A percentile compares a stretch with the other conserved stretches of the same genome.
Conservation (phyloP, 2,888 invertebrate species). For the Pyralis farinalis region DNA sequence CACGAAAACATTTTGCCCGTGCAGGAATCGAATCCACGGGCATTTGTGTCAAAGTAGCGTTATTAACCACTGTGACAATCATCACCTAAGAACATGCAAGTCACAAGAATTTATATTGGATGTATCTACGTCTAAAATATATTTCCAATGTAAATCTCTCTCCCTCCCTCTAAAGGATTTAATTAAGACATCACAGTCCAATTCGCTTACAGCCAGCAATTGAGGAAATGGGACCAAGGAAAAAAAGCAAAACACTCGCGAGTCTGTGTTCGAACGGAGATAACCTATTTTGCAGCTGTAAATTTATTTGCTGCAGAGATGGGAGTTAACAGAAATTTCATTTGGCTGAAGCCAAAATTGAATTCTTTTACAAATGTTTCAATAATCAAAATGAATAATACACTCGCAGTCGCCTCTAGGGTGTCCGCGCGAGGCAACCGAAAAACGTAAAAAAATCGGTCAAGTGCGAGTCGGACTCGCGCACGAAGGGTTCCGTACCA, state of each 20-base stretch:
- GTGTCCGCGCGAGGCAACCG: slow-evolving; percentile 27
- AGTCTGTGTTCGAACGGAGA: slow-evolving; percentile 14
- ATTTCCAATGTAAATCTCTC: no score
- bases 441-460: slow-evolving; percentile 18
- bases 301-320: slow-evolving; percentile 58
- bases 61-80: no score
- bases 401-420: slow-evolving; percentile 45
- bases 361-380: slow-evolving; percentile 66
- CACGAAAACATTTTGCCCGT: no score
- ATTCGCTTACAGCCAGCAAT: no score
- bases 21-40: no score
- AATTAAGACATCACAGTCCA: no score
- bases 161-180: no score
- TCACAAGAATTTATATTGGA: no score
- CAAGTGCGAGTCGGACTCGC: not conserved
- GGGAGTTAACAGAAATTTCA: slow-evolving; percentile 58
- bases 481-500: no score
- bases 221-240: not conserved
- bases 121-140: no score
- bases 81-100: no score
- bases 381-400: slow-evolving; percentile 75
- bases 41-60: no score
- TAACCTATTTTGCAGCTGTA: slow-evolving; percentile 40
- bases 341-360: slow-evolving; percentile 64
- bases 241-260: slow-evolving; percentile 2